Base-by-base conservation (phyloP, 1,140 invertebrate species). In the Drosophila obscura region DNA sequence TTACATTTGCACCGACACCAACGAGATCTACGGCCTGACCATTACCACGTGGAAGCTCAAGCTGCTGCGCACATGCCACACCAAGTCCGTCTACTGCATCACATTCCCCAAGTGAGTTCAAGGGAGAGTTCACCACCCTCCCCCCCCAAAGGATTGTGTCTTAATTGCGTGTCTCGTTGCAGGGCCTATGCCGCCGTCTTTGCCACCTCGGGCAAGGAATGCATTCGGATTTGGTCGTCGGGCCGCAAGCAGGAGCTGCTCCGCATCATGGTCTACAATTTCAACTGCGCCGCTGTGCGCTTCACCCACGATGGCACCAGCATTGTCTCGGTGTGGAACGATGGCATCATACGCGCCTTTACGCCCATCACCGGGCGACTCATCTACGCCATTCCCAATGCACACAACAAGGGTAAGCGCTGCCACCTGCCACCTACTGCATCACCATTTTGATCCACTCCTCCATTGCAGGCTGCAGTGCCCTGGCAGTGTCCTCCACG, bases 281-380 rank as follows among this genome's bases (percentile, higher is more conserved):
- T 97, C 90, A 94, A 94, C 8, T 98, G 97, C 84, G 95, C 96
- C 13, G 93, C 94, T 48, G 90, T 98, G 11, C 93, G 94, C 8
- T 97, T 98, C 90, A 93, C 95, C 1, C 92, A 93, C 39, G 96
- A 98, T 91, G 97, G 97, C 44, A 95, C 94, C 81, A 94, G 94
- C 53, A 95, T 98, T 71, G 92, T 97, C 24, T 94, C 95, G 9
- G 96, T 93, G 1, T 98, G 97, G 97, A 96, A 97, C 92, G 97
- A 98, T 93, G 97, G 97, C 41, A 95, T 95, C 77, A 97, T 98
- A 62, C 93, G 97, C 64, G 94, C 96, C 4, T 98, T 97, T 87
- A 96, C 96, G 1, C 96, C 97, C 1, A 94, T 97, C 68, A 96
- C 95, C 3, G 97, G 97, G 0, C 93, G 94, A 35, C 92, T 96